A percentile compares a stretch with the other conserved stretches of the same genome.
These are phyloP conservation scores for Agapostemon virescens DNA, from an alignment of 2,888 invertebrate genomes.

Conservation along the genomic window DNA sequence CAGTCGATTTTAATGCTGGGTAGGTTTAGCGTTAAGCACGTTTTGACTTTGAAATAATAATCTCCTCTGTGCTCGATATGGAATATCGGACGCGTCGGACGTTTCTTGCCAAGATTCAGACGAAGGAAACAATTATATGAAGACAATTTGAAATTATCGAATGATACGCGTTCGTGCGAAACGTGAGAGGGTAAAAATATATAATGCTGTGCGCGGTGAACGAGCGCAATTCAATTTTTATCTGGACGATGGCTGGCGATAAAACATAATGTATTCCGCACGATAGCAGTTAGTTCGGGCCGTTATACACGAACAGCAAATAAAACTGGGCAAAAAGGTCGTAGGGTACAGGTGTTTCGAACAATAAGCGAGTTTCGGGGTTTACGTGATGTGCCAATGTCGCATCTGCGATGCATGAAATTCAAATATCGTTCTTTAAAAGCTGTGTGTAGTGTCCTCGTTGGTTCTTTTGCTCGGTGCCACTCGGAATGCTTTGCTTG, in stretches of 20 bases:
- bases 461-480: slow-evolving; percentile 26
- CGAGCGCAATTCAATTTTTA: background rate
- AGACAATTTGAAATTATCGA: background rate
- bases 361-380: slow-evolving; percentile 40
- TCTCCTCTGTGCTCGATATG: too few relatives aligned
- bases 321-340: slow-evolving; percentile 21
- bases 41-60: too few relatives aligned
- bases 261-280: slow-evolving; percentile 34
- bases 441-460: background rate
- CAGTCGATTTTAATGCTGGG: too few relatives aligned
- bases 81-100: too few relatives aligned
- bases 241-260: slow-evolving; percentile 10
- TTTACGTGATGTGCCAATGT: slow-evolving; percentile 30
- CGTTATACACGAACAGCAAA: slow-evolving; percentile 20
- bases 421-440: slow-evolving; percentile 43
- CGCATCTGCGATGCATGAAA: slow-evolving; percentile 55
- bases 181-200: background rate
- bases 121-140: background rate
- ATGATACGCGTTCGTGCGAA: background rate
- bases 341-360: slow-evolving; percentile 31
- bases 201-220: background rate
- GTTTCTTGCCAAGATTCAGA: background rate
- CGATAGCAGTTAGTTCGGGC: slow-evolving; percentile 35
- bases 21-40: too few relatives aligned
- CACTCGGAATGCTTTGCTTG: slow-evolving; percentile 14